Base-by-base conservation (phyloP, 2,797 vertebrate genomes). In the Craterocephalus amniculus region DNA sequence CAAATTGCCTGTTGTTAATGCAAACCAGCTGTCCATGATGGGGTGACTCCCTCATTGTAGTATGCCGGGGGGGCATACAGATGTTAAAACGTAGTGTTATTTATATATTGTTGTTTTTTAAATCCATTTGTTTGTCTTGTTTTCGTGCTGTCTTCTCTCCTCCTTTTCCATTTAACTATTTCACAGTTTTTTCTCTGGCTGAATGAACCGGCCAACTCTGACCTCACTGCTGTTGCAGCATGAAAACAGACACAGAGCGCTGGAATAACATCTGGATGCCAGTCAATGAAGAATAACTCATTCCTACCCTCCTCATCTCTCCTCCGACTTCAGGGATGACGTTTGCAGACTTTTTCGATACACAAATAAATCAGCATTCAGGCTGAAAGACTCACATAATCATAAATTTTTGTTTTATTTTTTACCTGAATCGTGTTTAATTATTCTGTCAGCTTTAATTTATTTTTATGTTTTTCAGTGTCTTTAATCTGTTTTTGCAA, bases 231-330 rank as follows among this genome's bases (percentile, higher is more conserved):
- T 81, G 78, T 83, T 74, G 54, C 82, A 81, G 76, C 68, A 79
- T 69, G 74, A 86, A 91, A 84, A 88, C 82, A 90, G 79, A 83
- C 54, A 24, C n/a, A 38, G 63, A 71, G 70, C 67, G n/a, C n/a
- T 86, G 79, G 80, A 88, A 86, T 83, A 90, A 93, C 93, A 94
- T 94, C 91, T 94, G 93, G 88, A 89, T 79, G 76, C 72, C 90
- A 92, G 85, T 80, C 72, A 91, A 81, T 82, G 69, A 66, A 75
- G 66, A 87, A 84, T 75, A 76, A 83, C 58, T 78, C 48, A 63
- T 74, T 89, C 67, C 38, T 31, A 9, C 4, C 4, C 35, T 67
- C 18, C 58, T 61, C 58, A 59, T 87, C 69, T 36, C 29, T 18
- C 3, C 43, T 73, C 29, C 65, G 57, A 84, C 57, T 27, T 45